A percentile compares a stretch with the other conserved stretches of the same genome.
Evolutionary conservation across 1,140 invertebrate genomes (phyloP).

Genomic region (Notospermus geniculatus): DNA sequence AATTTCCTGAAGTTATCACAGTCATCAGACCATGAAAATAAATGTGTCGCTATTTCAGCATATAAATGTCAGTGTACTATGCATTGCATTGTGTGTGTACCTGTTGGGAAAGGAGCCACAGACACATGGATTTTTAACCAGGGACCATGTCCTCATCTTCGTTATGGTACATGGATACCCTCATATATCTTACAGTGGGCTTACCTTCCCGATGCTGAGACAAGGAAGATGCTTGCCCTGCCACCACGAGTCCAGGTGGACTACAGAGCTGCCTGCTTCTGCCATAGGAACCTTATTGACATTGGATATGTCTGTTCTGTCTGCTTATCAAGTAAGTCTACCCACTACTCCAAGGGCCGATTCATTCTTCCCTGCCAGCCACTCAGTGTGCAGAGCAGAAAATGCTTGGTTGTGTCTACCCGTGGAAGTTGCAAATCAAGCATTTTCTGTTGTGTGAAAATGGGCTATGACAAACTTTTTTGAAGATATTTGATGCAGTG

Average conservation of each 20-base stretch:
- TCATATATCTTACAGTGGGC: conserved; percentile 79
- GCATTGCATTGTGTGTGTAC: too few species aligned
- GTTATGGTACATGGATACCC: too few species aligned
- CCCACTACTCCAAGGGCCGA: neutral
- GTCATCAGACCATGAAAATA: too few species aligned
- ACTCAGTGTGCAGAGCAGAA: neutral
- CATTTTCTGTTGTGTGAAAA: neutral
- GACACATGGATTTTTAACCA: too few species aligned
- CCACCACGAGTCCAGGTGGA: conserved; percentile 89
- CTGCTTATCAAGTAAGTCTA: conserved; percentile 85
- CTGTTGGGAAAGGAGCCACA: too few species aligned
- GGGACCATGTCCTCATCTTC: conserved; percentile 16
- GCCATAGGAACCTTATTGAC: conserved; percentile 92
- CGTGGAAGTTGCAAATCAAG: conserved; percentile 5
- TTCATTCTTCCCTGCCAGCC: neutral
- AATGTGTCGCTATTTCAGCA: too few species aligned
- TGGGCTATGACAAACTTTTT: too few species aligned
- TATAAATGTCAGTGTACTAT: too few species aligned
- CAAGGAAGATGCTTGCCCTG: conserved; percentile 79
- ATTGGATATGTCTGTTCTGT: conserved; percentile 97
- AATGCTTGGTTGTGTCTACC: conserved; percentile 11
- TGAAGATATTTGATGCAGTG: too few species aligned
- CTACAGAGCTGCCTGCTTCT: conserved; percentile 96
- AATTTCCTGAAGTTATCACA: too few species aligned
- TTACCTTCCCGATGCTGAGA: conserved; percentile 80